Evolutionary conservation across 2,113 vertebrate genomes (phyloP).

Genomic region (Empidonax alnorum): DNA sequence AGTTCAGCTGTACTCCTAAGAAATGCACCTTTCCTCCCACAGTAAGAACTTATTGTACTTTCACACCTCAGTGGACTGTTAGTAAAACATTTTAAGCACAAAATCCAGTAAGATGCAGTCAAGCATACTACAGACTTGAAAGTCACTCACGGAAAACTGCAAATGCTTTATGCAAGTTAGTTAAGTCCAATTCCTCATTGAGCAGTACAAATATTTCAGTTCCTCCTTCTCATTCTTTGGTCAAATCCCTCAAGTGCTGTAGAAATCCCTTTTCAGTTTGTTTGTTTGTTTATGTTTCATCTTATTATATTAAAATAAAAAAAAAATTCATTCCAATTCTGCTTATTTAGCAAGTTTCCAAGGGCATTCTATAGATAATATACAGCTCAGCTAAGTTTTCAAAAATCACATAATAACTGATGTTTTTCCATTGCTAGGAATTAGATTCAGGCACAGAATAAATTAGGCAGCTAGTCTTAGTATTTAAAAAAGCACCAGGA

Average conservation of each 20-base stretch:
- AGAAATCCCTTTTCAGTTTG: not conserved
- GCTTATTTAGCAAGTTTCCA: not conserved
- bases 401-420: not conserved
- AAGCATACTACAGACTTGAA: not conserved
- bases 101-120: slow-evolving; percentile 16
- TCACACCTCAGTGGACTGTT: slow-evolving; percentile 22
- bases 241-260: not conserved
- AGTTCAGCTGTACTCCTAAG: not conserved
- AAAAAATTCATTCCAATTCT: not conserved
- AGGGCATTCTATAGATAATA: not conserved
- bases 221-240: not conserved
- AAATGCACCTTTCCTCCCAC: slow-evolving; percentile 11
- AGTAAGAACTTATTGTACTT: not conserved
- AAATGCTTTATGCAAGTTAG: not conserved
- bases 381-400: not conserved
- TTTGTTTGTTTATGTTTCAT: not conserved
- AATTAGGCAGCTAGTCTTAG: not conserved
- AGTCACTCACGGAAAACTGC: not conserved
- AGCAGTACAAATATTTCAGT: not conserved
- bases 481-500: rapidly evolving
- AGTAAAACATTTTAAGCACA: slow-evolving; percentile 40
- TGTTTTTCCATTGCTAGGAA: not conserved
- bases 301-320: not conserved
- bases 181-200: not conserved
- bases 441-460: not conserved